Evolutionary conservation across 2,888 invertebrate genomes (phyloP).

Genomic region (Hanleya hanleyi): DNA sequence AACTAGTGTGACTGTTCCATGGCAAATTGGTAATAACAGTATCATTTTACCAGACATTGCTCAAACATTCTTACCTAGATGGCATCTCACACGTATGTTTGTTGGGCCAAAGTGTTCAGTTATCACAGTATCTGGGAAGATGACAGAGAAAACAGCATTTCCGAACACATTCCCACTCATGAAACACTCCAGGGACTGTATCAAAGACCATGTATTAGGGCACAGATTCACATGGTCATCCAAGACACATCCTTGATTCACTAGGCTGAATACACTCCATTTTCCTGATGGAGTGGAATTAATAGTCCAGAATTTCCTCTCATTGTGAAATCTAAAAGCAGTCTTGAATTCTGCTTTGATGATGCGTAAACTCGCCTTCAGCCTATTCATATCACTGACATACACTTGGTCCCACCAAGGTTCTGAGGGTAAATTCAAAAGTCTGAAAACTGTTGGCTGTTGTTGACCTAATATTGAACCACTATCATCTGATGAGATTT

Average conservation of each 20-base stretch:
- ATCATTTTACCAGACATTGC: not conserved
- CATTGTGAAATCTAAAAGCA: constrained; percentile 11
- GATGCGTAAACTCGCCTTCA: constrained; percentile 17
- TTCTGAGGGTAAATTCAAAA: constrained; percentile 12
- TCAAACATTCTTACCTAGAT: constrained; percentile 55
- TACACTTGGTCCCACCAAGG: constrained; percentile 12
- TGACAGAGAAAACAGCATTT: constrained; percentile 67
- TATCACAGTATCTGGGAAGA: constrained; percentile 63
- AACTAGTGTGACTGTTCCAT: too few species aligned
- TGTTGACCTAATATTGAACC: too few species aligned
- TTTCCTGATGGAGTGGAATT: constrained; percentile 58
- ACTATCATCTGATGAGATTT: too few species aligned
- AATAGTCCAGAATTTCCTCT: constrained; percentile 48
- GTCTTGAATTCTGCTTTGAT: constrained; percentile 42
- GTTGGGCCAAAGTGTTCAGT: constrained; percentile 68
- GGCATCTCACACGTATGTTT: constrained; percentile 67
- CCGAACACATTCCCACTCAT: constrained; percentile 67
- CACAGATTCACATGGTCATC: constrained; percentile 51
- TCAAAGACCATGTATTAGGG: constrained; percentile 54
- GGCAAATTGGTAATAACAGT: not conserved
- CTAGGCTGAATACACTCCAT: constrained; percentile 63
- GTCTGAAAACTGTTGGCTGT: constrained; percentile 42
- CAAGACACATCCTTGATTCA: constrained; percentile 62
- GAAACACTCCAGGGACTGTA: constrained; percentile 46
- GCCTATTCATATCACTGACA: constrained; percentile 23